These are phyloP conservation scores for Labrus mixtus DNA, from an alignment of 2,113 vertebrate species.

Conservation along the genomic window DNA sequence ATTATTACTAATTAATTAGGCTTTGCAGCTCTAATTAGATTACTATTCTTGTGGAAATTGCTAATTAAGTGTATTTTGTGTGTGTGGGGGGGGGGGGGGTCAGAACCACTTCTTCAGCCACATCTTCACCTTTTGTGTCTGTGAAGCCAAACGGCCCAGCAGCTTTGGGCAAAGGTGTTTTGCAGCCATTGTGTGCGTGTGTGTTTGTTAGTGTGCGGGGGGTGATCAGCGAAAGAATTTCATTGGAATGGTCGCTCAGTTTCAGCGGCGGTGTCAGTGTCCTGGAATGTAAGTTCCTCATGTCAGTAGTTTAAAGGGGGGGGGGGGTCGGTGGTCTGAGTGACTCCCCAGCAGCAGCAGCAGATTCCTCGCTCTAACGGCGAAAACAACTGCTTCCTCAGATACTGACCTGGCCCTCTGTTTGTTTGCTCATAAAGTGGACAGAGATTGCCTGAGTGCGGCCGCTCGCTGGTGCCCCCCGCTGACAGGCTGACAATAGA, in stretches of 20 bases:
- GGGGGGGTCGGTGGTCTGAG: constrained; percentile 24
- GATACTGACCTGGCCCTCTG: constrained; percentile 67
- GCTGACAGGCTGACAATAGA: constrained; percentile 79
- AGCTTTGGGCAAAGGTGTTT: no score
- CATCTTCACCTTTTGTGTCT: neutral
- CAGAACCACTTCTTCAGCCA: neutral
- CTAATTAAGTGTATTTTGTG: neutral
- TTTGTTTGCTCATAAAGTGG: constrained; percentile 81
- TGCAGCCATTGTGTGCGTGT: constrained; percentile 29
- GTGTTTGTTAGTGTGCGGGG: neutral
- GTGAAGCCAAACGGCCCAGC: neutral
- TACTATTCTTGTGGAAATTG: no score
- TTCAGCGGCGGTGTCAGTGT: constrained; percentile 62
- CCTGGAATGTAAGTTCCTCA: constrained; percentile 64
- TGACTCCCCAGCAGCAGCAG: constrained; percentile 35
- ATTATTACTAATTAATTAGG: no score
- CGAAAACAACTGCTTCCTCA: constrained; percentile 82
- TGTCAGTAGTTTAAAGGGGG: constrained; percentile 39
- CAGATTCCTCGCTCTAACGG: constrained; percentile 65
- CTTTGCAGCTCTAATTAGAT: no score
- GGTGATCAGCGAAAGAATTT: constrained; percentile 51
- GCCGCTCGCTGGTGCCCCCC: constrained; percentile 16
- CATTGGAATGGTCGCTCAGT: constrained; percentile 28
- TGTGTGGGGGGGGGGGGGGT: no score
- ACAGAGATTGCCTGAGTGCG: constrained; percentile 47